A percentile compares a stretch with the other conserved stretches of the same genome.
Evolutionary conservation across 2,113 vertebrate genomes (phyloP).

Genomic region (Cynopterus brachyotis): DNA sequence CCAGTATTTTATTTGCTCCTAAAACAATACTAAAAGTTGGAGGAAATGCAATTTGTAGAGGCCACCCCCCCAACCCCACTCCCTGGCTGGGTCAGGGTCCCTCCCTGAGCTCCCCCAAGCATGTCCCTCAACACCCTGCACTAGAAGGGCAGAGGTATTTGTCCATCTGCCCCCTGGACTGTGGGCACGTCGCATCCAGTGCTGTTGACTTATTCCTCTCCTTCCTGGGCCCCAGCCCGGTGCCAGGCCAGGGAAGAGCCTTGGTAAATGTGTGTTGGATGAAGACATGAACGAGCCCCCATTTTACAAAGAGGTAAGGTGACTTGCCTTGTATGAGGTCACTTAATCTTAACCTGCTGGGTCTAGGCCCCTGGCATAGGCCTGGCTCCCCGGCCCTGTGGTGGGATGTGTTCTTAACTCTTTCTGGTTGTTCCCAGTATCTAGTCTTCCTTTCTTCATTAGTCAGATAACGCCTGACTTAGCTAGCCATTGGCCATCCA

Average conservation of each 20-base stretch:
- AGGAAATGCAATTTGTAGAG: neutral
- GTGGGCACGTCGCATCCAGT: accelerated
- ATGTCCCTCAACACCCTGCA: neutral
- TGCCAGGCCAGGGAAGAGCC: too few species aligned
- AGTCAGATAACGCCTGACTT: neutral
- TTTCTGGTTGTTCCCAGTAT: neutral
- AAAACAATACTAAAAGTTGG: neutral
- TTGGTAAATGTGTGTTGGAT: neutral
- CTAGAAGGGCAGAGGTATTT: neutral
- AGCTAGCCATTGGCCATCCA: neutral
- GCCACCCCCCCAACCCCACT: neutral
- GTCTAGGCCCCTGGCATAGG: neutral
- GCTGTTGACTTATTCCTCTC: neutral
- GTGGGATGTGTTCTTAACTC: neutral
- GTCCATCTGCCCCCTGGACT: neutral
- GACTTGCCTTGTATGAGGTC: neutral
- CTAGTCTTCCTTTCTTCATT: neutral
- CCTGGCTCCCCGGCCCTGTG: neutral
- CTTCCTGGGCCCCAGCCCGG: neutral
- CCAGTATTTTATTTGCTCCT: neutral
- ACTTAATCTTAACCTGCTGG: neutral
- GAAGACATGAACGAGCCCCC: neutral
- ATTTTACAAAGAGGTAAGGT: neutral
- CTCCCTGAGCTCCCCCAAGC: neutral
- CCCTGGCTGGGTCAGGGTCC: neutral